Conservation (phyloP, 1,140 invertebrate genomes). For the Papilio aristodemus region DNA sequence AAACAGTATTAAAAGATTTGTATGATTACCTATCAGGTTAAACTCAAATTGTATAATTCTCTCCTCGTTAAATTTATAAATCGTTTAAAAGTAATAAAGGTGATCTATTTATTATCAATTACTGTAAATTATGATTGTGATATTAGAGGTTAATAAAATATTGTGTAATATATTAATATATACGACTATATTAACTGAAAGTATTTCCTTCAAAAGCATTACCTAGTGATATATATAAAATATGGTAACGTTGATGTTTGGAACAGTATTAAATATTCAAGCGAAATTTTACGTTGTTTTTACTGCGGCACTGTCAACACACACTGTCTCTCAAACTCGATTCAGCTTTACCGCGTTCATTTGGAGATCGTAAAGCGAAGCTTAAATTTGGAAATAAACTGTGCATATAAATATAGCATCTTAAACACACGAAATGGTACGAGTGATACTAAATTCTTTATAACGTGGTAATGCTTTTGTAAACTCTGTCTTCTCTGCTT, state of each 20-base stretch:
- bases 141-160: too few relatives aligned
- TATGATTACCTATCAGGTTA: too few relatives aligned
- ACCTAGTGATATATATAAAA: neutral
- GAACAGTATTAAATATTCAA: constrained; percentile 17
- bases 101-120: too few relatives aligned
- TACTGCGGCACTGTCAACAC: constrained; percentile 30
- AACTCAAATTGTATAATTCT: too few relatives aligned
- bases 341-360: constrained; percentile 28
- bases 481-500: constrained; percentile 4
- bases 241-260: constrained; percentile 7
- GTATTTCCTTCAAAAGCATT: too few relatives aligned
- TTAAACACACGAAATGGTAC: constrained; percentile 9
- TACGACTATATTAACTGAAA: too few relatives aligned
- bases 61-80: too few relatives aligned
- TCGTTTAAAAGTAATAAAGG: too few relatives aligned
- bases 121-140: too few relatives aligned
- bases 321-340: constrained; percentile 7
- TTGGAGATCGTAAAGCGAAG: constrained; percentile 23
- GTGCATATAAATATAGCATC: constrained; percentile 21
- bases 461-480: constrained; percentile 24
- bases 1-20: too few relatives aligned
- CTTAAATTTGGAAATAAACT: constrained; percentile 27
- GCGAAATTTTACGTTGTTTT: constrained; percentile 26
- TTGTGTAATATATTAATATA: too few relatives aligned
- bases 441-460: constrained; percentile 26